Evolutionary conservation across 2,888 invertebrate genomes (phyloP).

Genomic region (Patella ulyssiponensis): DNA sequence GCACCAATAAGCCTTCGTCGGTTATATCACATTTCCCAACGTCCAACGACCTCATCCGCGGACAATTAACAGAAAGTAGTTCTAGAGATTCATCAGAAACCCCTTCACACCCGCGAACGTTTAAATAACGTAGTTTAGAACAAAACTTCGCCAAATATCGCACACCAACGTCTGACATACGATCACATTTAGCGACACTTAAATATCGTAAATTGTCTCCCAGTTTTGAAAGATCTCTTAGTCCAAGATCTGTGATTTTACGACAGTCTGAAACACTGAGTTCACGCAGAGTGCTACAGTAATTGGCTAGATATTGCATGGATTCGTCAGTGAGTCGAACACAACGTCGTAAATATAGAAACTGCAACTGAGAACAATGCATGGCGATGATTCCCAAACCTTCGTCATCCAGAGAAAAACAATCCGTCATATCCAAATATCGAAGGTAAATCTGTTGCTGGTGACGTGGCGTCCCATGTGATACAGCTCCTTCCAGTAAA

Average conservation of each 20-base stretch:
- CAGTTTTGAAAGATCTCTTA: slow-evolving; percentile 88
- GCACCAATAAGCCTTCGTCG: slow-evolving; percentile 87
- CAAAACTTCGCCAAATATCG: slow-evolving; percentile 89
- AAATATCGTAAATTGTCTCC: slow-evolving; percentile 91
- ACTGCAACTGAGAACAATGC: slow-evolving; percentile 88
- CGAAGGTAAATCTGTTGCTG: slow-evolving; percentile 80
- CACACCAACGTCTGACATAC: slow-evolving; percentile 85
- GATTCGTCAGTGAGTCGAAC: slow-evolving; percentile 91
- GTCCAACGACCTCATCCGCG: slow-evolving; percentile 87
- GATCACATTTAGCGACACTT: slow-evolving; percentile 92
- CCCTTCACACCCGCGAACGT: slow-evolving; percentile 92
- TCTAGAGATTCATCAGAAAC: slow-evolving; percentile 94
- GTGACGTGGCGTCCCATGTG: slow-evolving; percentile 64
- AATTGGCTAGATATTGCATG: slow-evolving; percentile 91
- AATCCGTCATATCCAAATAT: slow-evolving; percentile 92
- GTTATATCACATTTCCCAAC: slow-evolving; percentile 95
- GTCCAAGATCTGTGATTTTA: slow-evolving; percentile 88
- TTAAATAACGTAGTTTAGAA: slow-evolving; percentile 87
- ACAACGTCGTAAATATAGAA: slow-evolving; percentile 90
- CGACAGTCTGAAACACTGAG: slow-evolving; percentile 89
- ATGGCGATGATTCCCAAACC: slow-evolving; percentile 87
- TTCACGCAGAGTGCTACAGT: slow-evolving; percentile 87
- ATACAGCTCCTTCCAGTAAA: slow-evolving; percentile 66
- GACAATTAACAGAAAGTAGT: slow-evolving; percentile 87
- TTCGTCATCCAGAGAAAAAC: slow-evolving; percentile 86